These are phyloP conservation scores for Melozone crissalis DNA, from an alignment of 2,113 vertebrate genomes.

Conservation along the genomic window DNA sequence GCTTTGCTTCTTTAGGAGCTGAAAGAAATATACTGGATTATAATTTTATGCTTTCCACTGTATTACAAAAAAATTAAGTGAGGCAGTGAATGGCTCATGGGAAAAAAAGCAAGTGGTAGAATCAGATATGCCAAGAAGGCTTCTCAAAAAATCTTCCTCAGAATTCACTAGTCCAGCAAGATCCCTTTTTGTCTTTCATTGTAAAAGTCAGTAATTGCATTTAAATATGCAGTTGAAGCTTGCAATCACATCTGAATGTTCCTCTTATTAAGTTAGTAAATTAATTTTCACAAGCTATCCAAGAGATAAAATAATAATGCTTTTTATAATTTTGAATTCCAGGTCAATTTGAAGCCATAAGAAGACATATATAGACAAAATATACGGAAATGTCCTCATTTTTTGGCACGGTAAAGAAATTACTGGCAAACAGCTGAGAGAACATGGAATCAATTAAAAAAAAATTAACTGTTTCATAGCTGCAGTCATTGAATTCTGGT, in stretches of 20 bases:
- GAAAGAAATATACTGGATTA: conserved; percentile 69
- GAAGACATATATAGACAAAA: background rate
- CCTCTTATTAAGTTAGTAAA: background rate
- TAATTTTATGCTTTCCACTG: background rate
- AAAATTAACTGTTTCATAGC: background rate
- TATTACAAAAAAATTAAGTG: background rate
- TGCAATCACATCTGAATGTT: background rate
- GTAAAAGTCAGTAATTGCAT: background rate
- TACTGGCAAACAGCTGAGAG: background rate
- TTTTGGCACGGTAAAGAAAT: background rate
- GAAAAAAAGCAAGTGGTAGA: background rate
- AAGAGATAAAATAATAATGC: background rate
- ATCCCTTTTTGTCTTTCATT: background rate
- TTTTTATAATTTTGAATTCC: background rate
- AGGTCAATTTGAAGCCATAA: background rate
- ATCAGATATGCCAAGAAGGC: background rate
- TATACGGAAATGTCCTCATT: background rate
- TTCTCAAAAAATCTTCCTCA: background rate
- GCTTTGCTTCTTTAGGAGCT: conserved; percentile 71
- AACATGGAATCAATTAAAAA: background rate
- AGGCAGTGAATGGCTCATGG: background rate
- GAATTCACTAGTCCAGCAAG: background rate
- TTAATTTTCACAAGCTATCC: background rate
- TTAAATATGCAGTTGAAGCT: background rate
- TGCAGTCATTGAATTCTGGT: background rate